A percentile compares a stretch with the other conserved stretches of the same genome.
These are phyloP conservation scores for Pardalotus punctatus DNA, from an alignment of 2,113 vertebrate genomes.

Conservation along the genomic window DNA sequence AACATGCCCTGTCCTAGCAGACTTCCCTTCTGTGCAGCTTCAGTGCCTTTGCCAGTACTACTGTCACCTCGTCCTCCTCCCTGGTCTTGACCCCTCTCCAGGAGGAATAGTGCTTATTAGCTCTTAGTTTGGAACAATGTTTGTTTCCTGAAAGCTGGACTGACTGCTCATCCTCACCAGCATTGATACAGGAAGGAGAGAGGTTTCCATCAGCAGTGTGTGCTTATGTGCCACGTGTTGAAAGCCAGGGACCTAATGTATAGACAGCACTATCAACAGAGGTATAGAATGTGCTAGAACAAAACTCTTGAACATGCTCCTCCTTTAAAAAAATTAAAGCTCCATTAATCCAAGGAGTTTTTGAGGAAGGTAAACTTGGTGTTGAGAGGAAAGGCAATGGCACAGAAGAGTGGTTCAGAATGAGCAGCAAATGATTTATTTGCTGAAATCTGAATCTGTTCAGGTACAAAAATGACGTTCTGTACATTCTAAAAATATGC, in stretches of 20 bases:
- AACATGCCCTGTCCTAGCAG: background rate
- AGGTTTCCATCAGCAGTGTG: background rate
- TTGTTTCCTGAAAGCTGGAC: background rate
- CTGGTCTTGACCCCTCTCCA: background rate
- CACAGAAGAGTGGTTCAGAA: background rate
- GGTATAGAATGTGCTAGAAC: background rate
- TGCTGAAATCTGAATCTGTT: background rate
- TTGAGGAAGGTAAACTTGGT: background rate
- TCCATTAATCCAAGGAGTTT: background rate
- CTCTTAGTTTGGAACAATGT: background rate
- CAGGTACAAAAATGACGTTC: background rate
- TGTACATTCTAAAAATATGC: background rate
- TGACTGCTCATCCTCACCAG: background rate
- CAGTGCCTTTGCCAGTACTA: background rate
- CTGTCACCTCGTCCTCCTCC: background rate
- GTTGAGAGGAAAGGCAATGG: background rate
- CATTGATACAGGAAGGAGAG: background rate
- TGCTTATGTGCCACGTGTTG: background rate
- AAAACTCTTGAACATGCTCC: background rate
- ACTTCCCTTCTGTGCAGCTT: background rate
- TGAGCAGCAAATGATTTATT: background rate
- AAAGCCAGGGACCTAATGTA: background rate
- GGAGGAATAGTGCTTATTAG: background rate
- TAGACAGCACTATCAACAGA: background rate
- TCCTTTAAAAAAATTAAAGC: background rate